Evolutionary conservation across 2,113 vertebrate species (phyloP).

Genomic region (Myiozetetes cayanensis): DNA sequence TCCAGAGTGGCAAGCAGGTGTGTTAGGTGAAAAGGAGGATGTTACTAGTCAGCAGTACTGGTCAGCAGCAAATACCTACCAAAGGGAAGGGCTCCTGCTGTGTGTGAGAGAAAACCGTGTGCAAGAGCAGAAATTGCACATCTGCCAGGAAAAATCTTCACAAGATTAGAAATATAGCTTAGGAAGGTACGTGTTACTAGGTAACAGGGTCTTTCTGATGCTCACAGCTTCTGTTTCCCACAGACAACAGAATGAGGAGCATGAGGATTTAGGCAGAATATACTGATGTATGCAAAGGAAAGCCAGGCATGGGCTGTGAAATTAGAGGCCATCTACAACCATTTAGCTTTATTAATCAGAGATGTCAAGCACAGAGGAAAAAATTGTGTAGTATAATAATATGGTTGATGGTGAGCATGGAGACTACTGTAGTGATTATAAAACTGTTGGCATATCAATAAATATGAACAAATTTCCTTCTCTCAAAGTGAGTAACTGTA

Average conservation of each 20-base stretch:
- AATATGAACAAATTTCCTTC: not conserved
- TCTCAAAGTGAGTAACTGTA: not conserved
- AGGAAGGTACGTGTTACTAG: not conserved
- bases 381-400: not conserved
- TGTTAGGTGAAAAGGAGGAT: not conserved
- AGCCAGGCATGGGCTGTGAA: not conserved
- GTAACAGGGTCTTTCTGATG: not conserved
- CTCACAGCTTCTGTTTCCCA: not conserved
- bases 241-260: not conserved
- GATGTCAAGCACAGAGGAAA: not conserved
- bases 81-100: not conserved
- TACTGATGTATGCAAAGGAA: not conserved
- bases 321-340: not conserved
- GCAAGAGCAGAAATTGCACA: not conserved
- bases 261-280: not conserved
- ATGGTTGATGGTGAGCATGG: not conserved
- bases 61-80: not conserved
- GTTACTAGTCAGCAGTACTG: not conserved
- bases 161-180: not conserved
- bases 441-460: not conserved
- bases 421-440: not conserved
- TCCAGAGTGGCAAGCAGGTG: not conserved
- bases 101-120: not conserved
- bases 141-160: not conserved
- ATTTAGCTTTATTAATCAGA: not conserved